Conservation (phyloP, 2,888 invertebrate genomes). For the Mechanitis mazaeus region DNA sequence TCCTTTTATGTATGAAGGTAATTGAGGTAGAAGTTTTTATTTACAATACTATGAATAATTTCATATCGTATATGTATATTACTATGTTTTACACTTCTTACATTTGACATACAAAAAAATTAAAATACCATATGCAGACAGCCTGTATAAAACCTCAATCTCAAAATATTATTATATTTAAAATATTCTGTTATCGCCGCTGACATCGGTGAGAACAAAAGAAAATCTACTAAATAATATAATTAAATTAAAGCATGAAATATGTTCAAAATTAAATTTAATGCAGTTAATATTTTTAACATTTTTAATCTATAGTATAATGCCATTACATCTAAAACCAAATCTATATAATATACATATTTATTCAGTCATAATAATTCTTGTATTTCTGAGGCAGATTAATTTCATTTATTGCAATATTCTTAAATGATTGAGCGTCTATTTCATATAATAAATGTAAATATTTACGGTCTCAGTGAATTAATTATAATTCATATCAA, state of each 20-base stretch:
- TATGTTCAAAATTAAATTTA: slow-evolving; percentile 12
- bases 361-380: background rate
- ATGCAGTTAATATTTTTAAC: background rate
- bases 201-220: slow-evolving; percentile 22
- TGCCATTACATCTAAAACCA: background rate
- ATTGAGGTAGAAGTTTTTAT: too few species aligned
- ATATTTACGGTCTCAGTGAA: slow-evolving; percentile 14
- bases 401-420: too few species aligned
- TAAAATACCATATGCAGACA: background rate
- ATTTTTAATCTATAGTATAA: background rate
- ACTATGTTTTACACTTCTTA: too few species aligned
- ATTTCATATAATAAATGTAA: slow-evolving; percentile 8
- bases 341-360: background rate
- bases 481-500: slow-evolving; percentile 18
- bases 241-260: slow-evolving; percentile 16
- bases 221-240: slow-evolving; percentile 11
- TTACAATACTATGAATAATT: too few species aligned
- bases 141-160: background rate
- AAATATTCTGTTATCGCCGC: slow-evolving; percentile 13
- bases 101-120: too few species aligned
- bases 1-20: too few species aligned
- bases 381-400: too few species aligned
- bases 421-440: too few species aligned
- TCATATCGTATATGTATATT: too few species aligned
- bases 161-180: slow-evolving; percentile 16